Percentiles rank a stretch among this genome's conserved stretches.
Conservation (phyloP, 2,113 vertebrate genomes). For the Aspiorhynchus laticeps region DNA sequence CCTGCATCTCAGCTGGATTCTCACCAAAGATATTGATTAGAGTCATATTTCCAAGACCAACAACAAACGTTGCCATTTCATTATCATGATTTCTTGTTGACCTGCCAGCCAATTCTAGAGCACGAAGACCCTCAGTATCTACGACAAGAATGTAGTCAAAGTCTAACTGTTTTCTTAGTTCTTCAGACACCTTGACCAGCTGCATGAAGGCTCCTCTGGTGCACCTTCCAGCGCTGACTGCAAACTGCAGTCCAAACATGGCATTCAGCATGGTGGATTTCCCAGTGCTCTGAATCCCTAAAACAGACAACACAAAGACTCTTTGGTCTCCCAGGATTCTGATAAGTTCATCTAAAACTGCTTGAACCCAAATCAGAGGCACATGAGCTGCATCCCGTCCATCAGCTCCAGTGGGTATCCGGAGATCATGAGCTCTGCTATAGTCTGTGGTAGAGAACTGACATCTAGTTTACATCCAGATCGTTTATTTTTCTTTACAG, state of each 20-base stretch:
- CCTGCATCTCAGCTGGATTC: slow-evolving; percentile 73
- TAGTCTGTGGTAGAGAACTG: slow-evolving; percentile 67
- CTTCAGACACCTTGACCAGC: slow-evolving; percentile 64
- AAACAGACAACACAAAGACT: slow-evolving; percentile 79
- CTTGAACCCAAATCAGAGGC: slow-evolving; percentile 74
- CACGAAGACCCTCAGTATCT: slow-evolving; percentile 49
- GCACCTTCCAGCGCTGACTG: neutral
- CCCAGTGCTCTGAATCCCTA: slow-evolving; percentile 74
- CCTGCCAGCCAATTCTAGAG: slow-evolving; percentile 61
- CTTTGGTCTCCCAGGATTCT: slow-evolving; percentile 71
- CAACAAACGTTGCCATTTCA: slow-evolving; percentile 72
- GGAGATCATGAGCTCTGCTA: slow-evolving; percentile 76
- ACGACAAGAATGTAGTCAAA: neutral
- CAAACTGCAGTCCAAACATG: slow-evolving; percentile 13
- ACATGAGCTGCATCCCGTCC: slow-evolving; percentile 82
- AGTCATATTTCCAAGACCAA: slow-evolving; percentile 68
- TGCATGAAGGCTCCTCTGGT: slow-evolving; percentile 66
- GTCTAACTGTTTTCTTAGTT: slow-evolving; percentile 46
- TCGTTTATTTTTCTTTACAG: neutral
- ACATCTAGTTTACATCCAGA: neutral
- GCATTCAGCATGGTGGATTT: slow-evolving; percentile 11
- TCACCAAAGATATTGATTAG: slow-evolving; percentile 73
- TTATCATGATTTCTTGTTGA: slow-evolving; percentile 64
- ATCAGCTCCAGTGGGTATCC: slow-evolving; percentile 82
- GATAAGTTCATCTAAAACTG: slow-evolving; percentile 73